Base-by-base conservation (phyloP, 2,113 vertebrate species). In the Pseudorectes ferrugineus region DNA sequence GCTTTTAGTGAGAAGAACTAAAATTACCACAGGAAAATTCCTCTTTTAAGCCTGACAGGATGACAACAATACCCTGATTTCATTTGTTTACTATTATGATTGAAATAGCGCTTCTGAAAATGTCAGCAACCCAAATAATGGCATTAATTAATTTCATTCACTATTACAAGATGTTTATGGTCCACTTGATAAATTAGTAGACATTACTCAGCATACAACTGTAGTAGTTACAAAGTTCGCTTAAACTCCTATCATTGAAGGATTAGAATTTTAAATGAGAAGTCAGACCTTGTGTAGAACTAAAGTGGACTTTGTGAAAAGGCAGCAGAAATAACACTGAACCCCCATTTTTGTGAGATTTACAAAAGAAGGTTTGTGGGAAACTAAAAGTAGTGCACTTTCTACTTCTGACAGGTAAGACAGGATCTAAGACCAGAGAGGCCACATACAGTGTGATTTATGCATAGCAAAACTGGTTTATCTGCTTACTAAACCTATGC, bases 401-500 rank as follows among this genome's bases (percentile, higher is more conserved):
- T 59, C 33, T 70, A 2, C 55, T 83, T 70, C 38, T 29, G 35
- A 38, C 51, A 76, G 46, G 25, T 43, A 66, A 65, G 67, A 31
- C n/a, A 59, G 58, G 25, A 38, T 85, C 35, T 46, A 46, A 76
- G 36, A 59, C 54, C 36, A 68, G 54, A 72, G 54, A 38, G 75
- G 54, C 43, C 54, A 76, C n/a, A 22, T 14, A 5, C 5, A 33
- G 26, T 72, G 42, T 88, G 77, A 85, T 70, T 81, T 88, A 75
- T 54, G 61, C 18, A 22, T 3, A 78, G 88, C 35, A 49, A 71
- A 92, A 94, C 81, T 74, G 88, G 88, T 92, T 89, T 87, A 24
- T 85, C 92, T 87, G 57, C 91, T 81, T 87, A 13, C 28, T 35
- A 1, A 31, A 45, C 11, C 24, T 48, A 24, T 14, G 42, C 45